Conservation (phyloP, 2,113 vertebrate species). For the Barbus barbus region DNA sequence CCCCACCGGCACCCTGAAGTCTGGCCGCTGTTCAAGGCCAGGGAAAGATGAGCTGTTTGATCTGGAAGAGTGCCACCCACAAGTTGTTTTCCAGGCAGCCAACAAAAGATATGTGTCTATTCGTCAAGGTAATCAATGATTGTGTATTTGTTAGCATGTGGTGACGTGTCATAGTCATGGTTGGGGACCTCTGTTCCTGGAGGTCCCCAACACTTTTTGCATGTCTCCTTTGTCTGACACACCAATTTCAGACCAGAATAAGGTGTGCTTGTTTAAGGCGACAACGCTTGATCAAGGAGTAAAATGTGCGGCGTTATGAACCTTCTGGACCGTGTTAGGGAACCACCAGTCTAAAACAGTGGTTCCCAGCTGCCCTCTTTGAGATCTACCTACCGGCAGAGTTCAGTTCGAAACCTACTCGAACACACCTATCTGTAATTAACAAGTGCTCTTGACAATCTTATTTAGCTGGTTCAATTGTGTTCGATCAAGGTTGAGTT, state of each 20-base stretch:
- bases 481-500: no score
- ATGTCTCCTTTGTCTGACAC: no score
- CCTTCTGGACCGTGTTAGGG: no score
- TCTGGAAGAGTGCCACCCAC: conserved; percentile 94
- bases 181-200: not conserved
- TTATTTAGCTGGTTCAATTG: no score
- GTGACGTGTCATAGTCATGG: not conserved
- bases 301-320: no score
- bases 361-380: no score
- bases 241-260: no score
- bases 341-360: no score
- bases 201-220: no score
- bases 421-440: not conserved
- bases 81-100: conserved; percentile 89
- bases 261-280: no score
- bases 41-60: conserved; percentile 97
- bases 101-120: conserved; percentile 93
- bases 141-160: not conserved
- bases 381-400: not conserved
- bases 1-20: conserved; percentile 86
- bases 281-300: no score
- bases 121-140: conserved; percentile 85
- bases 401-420: not conserved
- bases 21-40: conserved; percentile 87
- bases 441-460: no score